A percentile compares a stretch with the other conserved stretches of the same genome.
phyloP scores from a whole-genome alignment of 2,113 vertebrate species.

The Lipophrys pholis region DNA sequence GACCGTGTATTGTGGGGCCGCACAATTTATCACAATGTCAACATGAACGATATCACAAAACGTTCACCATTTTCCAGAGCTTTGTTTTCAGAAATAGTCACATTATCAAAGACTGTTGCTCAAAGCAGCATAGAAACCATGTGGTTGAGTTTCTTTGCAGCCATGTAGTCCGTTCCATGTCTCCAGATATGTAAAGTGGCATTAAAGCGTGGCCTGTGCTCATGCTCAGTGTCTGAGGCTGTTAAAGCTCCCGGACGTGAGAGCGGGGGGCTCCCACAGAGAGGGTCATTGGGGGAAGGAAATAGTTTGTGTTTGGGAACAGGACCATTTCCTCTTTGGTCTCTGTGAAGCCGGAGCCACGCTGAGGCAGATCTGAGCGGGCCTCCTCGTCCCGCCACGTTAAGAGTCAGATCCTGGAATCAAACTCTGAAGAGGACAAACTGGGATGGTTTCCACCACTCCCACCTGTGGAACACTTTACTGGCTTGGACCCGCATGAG shows the following conservation, averaged over 20 bases:
- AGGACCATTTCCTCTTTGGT: conserved; percentile 72
- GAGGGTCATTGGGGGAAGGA: conserved; percentile 74
- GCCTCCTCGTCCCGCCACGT: background rate
- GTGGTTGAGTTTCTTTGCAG: too few species aligned
- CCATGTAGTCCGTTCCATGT: too few species aligned
- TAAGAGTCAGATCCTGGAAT: too few species aligned
- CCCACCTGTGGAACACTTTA: conserved; percentile 38
- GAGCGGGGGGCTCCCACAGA: conserved; percentile 67
- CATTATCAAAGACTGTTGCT: too few species aligned
- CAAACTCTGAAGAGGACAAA: too few species aligned
- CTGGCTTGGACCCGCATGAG: conserved; percentile 14
- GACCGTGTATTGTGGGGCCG: too few species aligned
- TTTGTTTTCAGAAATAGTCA: too few species aligned
- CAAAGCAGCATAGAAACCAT: too few species aligned
- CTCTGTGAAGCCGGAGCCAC: conserved; percentile 70
- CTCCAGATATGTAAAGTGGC: conserved; percentile 18
- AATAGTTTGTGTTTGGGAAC: conserved; percentile 80
- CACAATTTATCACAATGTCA: too few species aligned
- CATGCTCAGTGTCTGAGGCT: conserved; percentile 19
- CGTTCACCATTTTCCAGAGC: too few species aligned
- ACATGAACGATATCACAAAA: too few species aligned
- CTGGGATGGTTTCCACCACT: conserved; percentile 31
- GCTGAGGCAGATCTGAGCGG: conserved; percentile 34
- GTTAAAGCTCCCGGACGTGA: conserved; percentile 67
- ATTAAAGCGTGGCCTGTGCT: conserved; percentile 26